These are phyloP conservation scores for Papilio aristodemus DNA, from an alignment of 1,140 invertebrate genomes.

Conservation along the genomic window DNA sequence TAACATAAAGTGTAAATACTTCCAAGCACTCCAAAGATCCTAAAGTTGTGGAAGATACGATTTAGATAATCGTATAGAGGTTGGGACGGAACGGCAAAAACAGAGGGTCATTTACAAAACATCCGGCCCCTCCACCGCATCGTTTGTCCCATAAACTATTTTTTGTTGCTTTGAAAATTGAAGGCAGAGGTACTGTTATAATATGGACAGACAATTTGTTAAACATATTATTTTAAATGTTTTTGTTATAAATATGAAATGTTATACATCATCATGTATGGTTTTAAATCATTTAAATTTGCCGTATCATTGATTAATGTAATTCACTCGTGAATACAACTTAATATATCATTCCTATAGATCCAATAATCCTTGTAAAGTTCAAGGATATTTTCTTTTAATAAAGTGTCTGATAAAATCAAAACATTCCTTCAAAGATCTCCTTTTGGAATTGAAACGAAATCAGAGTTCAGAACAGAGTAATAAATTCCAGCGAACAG, in stretches of 20 bases:
- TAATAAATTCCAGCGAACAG: not conserved
- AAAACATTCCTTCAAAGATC: not conserved
- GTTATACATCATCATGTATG: too few species aligned
- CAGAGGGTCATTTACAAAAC: conserved; percentile 18
- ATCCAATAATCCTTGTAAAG: too few species aligned
- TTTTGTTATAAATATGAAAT: too few species aligned
- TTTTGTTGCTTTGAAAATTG: conserved; percentile 7
- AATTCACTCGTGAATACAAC: too few species aligned
- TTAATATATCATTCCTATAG: too few species aligned
- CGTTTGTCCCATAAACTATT: conserved; percentile 16
- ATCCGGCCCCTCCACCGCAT: conserved; percentile 3
- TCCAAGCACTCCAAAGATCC: not conserved
- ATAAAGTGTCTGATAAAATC: too few species aligned
- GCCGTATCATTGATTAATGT: too few species aligned
- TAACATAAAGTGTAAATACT: not conserved
- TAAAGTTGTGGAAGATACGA: conserved; percentile 9
- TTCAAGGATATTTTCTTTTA: too few species aligned
- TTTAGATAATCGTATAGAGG: conserved; percentile 4
- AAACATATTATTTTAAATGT: not conserved
- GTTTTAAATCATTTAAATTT: too few species aligned
- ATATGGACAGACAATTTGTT: not conserved
- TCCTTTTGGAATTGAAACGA: not conserved
- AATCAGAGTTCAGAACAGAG: not conserved
- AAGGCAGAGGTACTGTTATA: not conserved
- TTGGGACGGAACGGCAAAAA: conserved; percentile 7